A percentile compares a stretch with the other conserved stretches of the same genome.
phyloP scores from a whole-genome alignment of 1,140 invertebrate genomes.

The Musca domestica region DNA sequence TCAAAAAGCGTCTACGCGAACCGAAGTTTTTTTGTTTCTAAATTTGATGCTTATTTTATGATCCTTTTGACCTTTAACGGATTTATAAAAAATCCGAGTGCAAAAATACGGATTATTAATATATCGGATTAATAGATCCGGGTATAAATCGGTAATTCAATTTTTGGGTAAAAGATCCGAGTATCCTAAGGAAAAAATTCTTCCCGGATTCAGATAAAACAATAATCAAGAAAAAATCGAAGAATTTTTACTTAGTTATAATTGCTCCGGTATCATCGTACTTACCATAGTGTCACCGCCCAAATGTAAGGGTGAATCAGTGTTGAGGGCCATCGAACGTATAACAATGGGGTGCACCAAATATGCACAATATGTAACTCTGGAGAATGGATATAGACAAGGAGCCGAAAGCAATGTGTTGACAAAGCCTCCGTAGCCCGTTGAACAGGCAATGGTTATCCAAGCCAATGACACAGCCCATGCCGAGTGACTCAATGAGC shows the following conservation, averaged over 20 bases:
- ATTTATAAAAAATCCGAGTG: too few relatives aligned
- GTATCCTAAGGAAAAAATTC: neutral
- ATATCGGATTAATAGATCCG: too few relatives aligned
- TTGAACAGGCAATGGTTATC: constrained; percentile 86
- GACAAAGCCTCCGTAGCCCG: constrained; percentile 79
- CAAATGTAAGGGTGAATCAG: constrained; percentile 75
- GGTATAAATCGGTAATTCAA: too few relatives aligned
- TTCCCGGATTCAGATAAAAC: too few relatives aligned
- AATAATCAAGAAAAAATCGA: too few relatives aligned
- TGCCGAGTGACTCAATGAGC: constrained; percentile 76
- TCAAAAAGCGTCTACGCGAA: too few relatives aligned
- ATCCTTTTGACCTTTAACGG: too few relatives aligned
- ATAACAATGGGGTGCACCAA: constrained; percentile 79
- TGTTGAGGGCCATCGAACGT: constrained; percentile 70
- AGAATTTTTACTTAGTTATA: too few relatives aligned
- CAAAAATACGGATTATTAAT: too few relatives aligned
- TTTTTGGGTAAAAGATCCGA: neutral
- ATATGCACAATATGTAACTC: constrained; percentile 82
- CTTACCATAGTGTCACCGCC: constrained; percentile 72
- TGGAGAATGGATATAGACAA: constrained; percentile 76
- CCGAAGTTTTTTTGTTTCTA: too few relatives aligned
- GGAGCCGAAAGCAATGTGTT: constrained; percentile 72
- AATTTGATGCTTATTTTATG: too few relatives aligned
- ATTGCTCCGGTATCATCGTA: constrained; percentile 20
- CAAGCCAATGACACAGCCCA: constrained; percentile 82